Evolutionary conservation across 2,113 vertebrate species (phyloP), one percentile per base, ranked within the genome.

Genomic region (Penelope pileata): DNA sequence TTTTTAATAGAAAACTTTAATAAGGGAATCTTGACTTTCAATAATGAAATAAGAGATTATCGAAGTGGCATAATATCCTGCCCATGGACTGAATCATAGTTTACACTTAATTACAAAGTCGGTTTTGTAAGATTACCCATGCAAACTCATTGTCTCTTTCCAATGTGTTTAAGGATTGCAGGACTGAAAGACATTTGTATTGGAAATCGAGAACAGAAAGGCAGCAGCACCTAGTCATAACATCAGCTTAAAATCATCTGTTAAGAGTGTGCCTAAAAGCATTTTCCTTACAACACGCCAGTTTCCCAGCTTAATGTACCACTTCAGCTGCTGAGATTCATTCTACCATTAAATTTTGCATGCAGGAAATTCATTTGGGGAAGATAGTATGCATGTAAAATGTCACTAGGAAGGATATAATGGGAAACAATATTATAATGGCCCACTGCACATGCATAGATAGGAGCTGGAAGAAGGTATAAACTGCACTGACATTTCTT

Each of bases 1-100:
- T 64, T 64, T 94, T 96, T 90, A 96, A 97, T 95, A 87, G 89
- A 91, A 95, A 96, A 94, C 84, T 95, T 94, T 95, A 94, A 91
- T 96, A 96, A 81, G 72, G 69, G 81, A 93, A 95, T 80, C 86
- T 87, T 96, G 90, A 90, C 95, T 91, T 96, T 94, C 38, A 58
- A 63, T 95, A 96, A 91, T 62, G 83, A 97, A 97, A 92, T 90
- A 83, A 76, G 97, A 96, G 83, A 83, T 95, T 86, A 90, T 91
- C 27, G 2, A 96, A 96, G 88, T 38, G 51, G 42, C 12, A 51
- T 67, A 86, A 93, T 80, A 73, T 67, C 90, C 68, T 86, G 60
- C 63, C 66, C 86, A 88, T 69, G 12, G 66, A 94, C 76, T 89
- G 90, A 96, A 94, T 88, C 86, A 79, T 81, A 91, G 96, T 94